Evolutionary conservation across 2,797 vertebrate genomes (phyloP).

Genomic region (Aplochiton taeniatus): DNA sequence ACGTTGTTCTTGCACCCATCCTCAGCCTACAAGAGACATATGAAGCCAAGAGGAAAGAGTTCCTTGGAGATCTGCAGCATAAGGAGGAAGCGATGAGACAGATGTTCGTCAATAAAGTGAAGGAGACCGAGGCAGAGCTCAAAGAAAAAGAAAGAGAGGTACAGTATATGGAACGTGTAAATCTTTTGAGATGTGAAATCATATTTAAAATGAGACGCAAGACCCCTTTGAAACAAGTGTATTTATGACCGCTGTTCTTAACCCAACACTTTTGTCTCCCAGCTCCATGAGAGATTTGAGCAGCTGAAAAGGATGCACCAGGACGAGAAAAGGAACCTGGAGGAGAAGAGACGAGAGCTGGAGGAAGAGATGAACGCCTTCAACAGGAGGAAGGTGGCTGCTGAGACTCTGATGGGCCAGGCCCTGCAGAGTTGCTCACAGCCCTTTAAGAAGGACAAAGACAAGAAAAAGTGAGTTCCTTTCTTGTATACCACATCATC

Average conservation of each 20-base stretch:
- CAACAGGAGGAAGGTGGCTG: conserved; percentile 88
- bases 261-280: background rate
- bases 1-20: too few species aligned
- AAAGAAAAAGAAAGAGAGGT: conserved; percentile 97
- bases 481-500: background rate
- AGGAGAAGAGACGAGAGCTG: conserved; percentile 89
- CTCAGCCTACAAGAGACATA: conserved; percentile 94
- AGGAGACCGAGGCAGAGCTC: conserved; percentile 93
- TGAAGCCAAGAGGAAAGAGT: conserved; percentile 93
- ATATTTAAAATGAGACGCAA: background rate
- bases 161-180: conserved; percentile 12
- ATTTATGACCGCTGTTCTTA: too few species aligned
- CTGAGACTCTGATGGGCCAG: conserved; percentile 91
- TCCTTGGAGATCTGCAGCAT: conserved; percentile 88
- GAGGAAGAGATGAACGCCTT: conserved; percentile 95
- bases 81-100: conserved; percentile 98
- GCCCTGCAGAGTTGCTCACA: conserved; percentile 83
- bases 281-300: conserved; percentile 97
- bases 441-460: conserved; percentile 93
- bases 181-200: background rate
- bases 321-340: conserved; percentile 93
- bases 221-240: too few species aligned
- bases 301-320: conserved; percentile 93
- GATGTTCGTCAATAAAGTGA: conserved; percentile 98
- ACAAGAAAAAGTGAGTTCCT: conserved; percentile 93